Percentiles rank a stretch among this genome's conserved stretches.
Conservation (phyloP, 37 sponge, comb jelly and placozoan species). For the Hexactinellida sp. region DNA sequence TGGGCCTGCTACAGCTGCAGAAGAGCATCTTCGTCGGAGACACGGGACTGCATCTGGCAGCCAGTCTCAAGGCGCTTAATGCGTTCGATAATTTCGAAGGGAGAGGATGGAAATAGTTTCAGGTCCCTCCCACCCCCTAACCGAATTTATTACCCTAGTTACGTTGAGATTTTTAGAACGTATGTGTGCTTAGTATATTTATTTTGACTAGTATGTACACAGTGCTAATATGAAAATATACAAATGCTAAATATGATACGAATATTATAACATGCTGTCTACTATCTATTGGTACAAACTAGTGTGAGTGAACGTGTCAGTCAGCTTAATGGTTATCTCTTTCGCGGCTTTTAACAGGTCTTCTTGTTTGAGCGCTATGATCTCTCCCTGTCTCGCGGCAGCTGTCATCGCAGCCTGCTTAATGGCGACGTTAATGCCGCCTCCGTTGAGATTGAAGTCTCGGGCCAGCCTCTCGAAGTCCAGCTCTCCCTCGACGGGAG, state of each 20-base stretch:
- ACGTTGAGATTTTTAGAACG: too few species aligned
- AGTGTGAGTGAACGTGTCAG: neutral
- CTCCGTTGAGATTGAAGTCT: neutral
- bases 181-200: too few species aligned
- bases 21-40: neutral
- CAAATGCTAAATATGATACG: neutral
- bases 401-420: neutral
- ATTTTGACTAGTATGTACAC: too few species aligned
- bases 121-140: too few species aligned
- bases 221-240: too few species aligned
- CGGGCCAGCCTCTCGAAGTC: slow-evolving; percentile 25
- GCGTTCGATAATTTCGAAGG: slow-evolving; percentile 8
- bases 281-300: neutral
- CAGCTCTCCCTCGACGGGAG: slow-evolving; percentile 28
- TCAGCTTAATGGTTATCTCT: neutral
- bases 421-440: neutral
- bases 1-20: neutral
- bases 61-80: neutral
- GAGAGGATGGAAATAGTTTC: slow-evolving; percentile 10
- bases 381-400: neutral
- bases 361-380: neutral
- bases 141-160: too few species aligned
- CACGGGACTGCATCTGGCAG: neutral
- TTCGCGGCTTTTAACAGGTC: slow-evolving; percentile 16
- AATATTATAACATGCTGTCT: neutral